Percentiles rank a stretch among this genome's conserved stretches.
Evolutionary conservation across 2,888 invertebrate genomes (phyloP).

Genomic region (Sarcophaga subvicina): DNA sequence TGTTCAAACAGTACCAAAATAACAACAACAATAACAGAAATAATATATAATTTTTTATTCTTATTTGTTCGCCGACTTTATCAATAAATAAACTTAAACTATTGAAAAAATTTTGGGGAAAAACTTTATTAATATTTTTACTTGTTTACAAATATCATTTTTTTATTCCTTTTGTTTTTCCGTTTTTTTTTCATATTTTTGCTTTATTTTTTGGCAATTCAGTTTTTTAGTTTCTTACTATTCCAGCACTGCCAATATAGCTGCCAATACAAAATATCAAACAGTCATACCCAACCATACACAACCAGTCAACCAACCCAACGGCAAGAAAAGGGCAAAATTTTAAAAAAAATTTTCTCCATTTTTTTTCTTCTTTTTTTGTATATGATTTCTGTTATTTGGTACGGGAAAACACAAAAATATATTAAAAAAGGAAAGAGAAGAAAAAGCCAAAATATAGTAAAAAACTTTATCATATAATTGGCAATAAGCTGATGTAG

Average conservation of each 20-base stretch:
- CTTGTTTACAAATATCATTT: slow-evolving; percentile 64
- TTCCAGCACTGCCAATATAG: neutral
- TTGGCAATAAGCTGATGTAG: slow-evolving; percentile 55
- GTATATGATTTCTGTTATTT: slow-evolving; percentile 40
- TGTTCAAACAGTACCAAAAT: slow-evolving; percentile 20
- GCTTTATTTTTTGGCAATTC: neutral
- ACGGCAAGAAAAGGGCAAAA: slow-evolving; percentile 34
- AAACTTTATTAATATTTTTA: slow-evolving; percentile 66
- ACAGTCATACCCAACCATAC: neutral
- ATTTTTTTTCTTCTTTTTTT: slow-evolving; percentile 5
- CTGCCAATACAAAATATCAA: slow-evolving; percentile 44
- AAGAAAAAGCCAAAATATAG: neutral
- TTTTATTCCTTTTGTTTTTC: slow-evolving; percentile 36
- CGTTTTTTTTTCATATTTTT: slow-evolving; percentile 20
- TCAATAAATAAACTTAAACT: slow-evolving; percentile 65
- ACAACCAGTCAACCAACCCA: no score
- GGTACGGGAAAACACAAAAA: slow-evolving; percentile 38
- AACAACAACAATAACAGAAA: slow-evolving; percentile 22
- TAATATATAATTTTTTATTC: slow-evolving; percentile 16
- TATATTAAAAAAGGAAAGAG: slow-evolving; percentile 11
- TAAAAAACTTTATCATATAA: slow-evolving; percentile 51
- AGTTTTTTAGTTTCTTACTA: neutral
- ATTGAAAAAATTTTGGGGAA: slow-evolving; percentile 52
- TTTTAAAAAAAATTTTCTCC: neutral
- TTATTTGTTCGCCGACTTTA: slow-evolving; percentile 40